These are phyloP conservation scores for Vireo griseus DNA, from an alignment of 2,797 vertebrate genomes.

Conservation along the genomic window DNA sequence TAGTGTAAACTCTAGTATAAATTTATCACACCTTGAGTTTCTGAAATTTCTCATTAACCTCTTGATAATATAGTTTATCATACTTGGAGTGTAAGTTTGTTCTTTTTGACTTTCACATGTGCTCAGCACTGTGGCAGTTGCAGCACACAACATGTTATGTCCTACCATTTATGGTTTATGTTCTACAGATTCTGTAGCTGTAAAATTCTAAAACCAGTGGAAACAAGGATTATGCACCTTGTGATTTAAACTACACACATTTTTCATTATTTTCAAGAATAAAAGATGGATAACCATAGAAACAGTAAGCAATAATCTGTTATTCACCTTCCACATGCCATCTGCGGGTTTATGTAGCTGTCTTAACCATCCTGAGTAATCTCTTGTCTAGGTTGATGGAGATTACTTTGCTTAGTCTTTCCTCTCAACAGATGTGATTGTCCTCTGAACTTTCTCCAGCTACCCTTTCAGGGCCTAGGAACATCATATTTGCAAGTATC, in stretches of 20 bases:
- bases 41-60: slow-evolving; percentile 1
- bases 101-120: neutral
- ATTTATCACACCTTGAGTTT: neutral
- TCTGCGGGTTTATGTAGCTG: neutral
- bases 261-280: neutral
- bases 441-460: neutral
- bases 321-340: neutral
- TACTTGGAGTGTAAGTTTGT: neutral
- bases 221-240: neutral
- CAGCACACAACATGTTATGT: neutral
- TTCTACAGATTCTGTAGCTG: neutral
- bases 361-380: neutral
- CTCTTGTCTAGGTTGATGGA: neutral
- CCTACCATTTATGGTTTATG: neutral
- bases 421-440: neutral
- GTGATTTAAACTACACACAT: neutral
- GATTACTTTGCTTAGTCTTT: neutral
- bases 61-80: neutral
- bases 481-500: neutral
- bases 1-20: neutral
- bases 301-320: neutral
- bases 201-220: neutral
- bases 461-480: neutral
- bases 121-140: neutral
- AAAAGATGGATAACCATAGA: neutral